phyloP scores from a whole-genome alignment of 2,113 vertebrate genomes.

The human (Homo sapiens) region GRCh38 chr1:221243501-221244000 shows the following conservation, averaged over 20 bases:
- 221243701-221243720: background rate
- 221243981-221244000: background rate
- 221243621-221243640: background rate
- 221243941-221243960: background rate
- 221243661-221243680: background rate
- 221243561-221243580: background rate
- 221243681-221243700: background rate
- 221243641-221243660: background rate
- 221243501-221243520: background rate
- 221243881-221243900: background rate
- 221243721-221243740: background rate
- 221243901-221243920: background rate
- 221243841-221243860: background rate
- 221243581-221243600: background rate
- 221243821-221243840: background rate
- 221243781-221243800: background rate
- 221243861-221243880: background rate
- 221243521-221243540: background rate
- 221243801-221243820: background rate
- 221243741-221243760: background rate
- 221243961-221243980: background rate
- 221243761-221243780: background rate
- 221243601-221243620: background rate
- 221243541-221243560: background rate
- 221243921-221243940: conserved; percentile 21